Conservation (phyloP, 2,888 invertebrate species). For the Eudasyphora cyanicolor region DNA sequence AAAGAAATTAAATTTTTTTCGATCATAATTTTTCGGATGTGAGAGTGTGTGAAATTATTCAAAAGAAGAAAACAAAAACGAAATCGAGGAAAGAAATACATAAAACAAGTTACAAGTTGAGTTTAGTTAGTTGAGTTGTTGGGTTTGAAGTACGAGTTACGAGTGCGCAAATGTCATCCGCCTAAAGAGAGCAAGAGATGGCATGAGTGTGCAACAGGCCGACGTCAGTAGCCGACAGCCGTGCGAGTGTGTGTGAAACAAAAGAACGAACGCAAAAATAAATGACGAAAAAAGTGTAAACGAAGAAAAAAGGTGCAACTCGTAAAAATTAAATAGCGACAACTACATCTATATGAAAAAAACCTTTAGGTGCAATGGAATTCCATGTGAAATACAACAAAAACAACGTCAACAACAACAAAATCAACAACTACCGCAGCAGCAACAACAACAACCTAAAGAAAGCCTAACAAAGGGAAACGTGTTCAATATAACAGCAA, state of each 20-base stretch:
- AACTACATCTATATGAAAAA: neutral
- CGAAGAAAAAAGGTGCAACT: constrained; percentile 48
- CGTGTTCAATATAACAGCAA: neutral
- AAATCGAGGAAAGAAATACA: constrained; percentile 21
- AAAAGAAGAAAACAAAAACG: constrained; percentile 9
- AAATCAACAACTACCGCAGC: constrained; percentile 22
- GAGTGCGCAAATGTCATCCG: constrained; percentile 64
- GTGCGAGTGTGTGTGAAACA: constrained; percentile 37
- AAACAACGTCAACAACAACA: constrained; percentile 55
- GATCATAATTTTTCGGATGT: constrained; percentile 31
- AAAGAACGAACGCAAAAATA: constrained; percentile 45
- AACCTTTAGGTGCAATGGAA: constrained; percentile 59
- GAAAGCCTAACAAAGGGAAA: constrained; percentile 41
- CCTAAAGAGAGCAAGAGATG: constrained; percentile 60
- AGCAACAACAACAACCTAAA: constrained; percentile 30
- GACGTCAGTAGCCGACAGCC: neutral
- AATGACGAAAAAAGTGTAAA: constrained; percentile 30
- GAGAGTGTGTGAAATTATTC: constrained; percentile 42
- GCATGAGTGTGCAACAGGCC: constrained; percentile 48
- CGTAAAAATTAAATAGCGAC: constrained; percentile 35
- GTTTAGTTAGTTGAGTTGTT: neutral
- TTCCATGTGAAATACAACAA: constrained; percentile 41
- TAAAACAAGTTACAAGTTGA: constrained; percentile 58
- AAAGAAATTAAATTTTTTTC: constrained; percentile 32
- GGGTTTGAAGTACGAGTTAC: constrained; percentile 48